These are phyloP conservation scores for Lutjanus erythropterus DNA, from an alignment of 2,113 vertebrate genomes.

Conservation along the genomic window DNA sequence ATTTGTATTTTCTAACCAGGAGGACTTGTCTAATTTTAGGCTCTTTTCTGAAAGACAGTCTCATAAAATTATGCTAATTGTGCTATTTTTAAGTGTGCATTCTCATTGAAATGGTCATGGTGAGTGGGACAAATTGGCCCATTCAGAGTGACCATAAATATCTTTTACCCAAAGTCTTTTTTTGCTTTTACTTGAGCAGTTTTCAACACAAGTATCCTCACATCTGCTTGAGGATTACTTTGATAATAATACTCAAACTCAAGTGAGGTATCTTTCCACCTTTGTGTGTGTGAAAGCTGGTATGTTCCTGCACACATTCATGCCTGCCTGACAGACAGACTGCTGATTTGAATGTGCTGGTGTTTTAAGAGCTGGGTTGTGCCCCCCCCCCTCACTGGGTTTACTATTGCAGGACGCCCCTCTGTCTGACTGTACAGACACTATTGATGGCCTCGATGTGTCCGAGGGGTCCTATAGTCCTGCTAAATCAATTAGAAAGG, in stretches of 20 bases:
- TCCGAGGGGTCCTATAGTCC: slow-evolving; percentile 97
- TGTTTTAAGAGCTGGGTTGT: slow-evolving; percentile 83
- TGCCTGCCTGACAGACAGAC: slow-evolving; percentile 37
- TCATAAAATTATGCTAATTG: neutral
- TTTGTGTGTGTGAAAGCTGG: slow-evolving; percentile 46
- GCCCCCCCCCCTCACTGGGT: slow-evolving; percentile 90
- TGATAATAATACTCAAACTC: neutral
- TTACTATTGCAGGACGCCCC: slow-evolving; percentile 98
- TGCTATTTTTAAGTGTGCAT: neutral
- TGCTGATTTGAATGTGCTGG: slow-evolving; percentile 57
- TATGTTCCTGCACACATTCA: slow-evolving; percentile 30
- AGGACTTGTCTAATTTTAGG: neutral
- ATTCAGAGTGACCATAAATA: neutral
- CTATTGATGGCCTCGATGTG: slow-evolving; percentile 98
- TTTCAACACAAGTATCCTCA: neutral
- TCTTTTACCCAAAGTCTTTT: neutral
- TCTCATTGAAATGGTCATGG: neutral
- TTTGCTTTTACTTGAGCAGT: neutral
- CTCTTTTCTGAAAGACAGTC: neutral
- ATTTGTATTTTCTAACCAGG: neutral
- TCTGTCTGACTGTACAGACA: slow-evolving; percentile 99
- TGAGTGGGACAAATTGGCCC: neutral
- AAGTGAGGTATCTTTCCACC: slow-evolving; percentile 61
- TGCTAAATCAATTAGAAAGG: slow-evolving; percentile 99
- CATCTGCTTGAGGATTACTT: neutral